These are phyloP conservation scores for Eupithecia dodoneata DNA, from an alignment of 2,888 invertebrate genomes.

Conservation along the genomic window DNA sequence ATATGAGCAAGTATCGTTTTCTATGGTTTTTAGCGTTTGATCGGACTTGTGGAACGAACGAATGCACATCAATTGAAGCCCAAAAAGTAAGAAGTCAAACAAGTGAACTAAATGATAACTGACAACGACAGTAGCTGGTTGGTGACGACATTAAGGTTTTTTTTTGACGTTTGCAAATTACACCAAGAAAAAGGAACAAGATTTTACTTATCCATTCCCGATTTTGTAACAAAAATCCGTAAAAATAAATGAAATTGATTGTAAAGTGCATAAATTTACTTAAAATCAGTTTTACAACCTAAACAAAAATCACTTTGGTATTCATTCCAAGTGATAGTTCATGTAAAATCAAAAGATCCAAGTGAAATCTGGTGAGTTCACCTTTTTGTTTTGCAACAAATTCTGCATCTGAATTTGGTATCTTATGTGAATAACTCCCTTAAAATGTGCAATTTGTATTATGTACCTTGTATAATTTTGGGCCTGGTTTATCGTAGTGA, in stretches of 20 bases:
- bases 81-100: neutral
- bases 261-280: neutral
- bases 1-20: too few species aligned
- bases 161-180: neutral
- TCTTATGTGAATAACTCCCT: neutral
- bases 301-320: neutral
- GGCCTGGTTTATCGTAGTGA: neutral
- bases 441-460: neutral
- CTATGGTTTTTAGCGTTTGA: too few species aligned
- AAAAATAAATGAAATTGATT: neutral
- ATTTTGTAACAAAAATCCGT: neutral
- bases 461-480: neutral
- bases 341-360: neutral
- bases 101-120: neutral
- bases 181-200: neutral
- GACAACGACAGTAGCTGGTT: neutral
- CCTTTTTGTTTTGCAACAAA: neutral
- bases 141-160: neutral
- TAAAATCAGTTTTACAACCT: neutral
- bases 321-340: neutral
- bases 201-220: neutral
- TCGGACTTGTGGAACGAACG: too few species aligned
- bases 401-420: neutral
- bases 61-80: too few species aligned
- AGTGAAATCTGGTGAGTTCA: conserved; percentile 2